Conservation (phyloP, 2,888 invertebrate genomes). For the Anthrax anthrax region DNA sequence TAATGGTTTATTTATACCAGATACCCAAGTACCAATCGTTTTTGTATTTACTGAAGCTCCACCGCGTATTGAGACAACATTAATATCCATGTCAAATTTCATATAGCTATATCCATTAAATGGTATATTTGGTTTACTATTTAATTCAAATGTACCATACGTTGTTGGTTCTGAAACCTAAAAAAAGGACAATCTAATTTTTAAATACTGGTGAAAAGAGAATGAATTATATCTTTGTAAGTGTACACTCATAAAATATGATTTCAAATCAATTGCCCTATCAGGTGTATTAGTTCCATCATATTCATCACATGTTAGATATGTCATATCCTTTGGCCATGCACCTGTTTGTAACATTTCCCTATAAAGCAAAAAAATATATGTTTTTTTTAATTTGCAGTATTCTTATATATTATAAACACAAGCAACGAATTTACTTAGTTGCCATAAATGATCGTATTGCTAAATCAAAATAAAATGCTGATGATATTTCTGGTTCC, state of each 20-base stretch:
- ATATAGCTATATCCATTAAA: constrained; percentile 59
- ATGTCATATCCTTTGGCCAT: constrained; percentile 59
- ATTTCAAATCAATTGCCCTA: constrained; percentile 53
- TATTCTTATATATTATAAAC: too few relatives aligned
- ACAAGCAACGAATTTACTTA: constrained; percentile 49
- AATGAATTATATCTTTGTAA: background rate
- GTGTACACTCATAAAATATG: constrained; percentile 50
- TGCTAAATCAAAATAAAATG: constrained; percentile 79
- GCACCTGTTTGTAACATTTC: constrained; percentile 54
- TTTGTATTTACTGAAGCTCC: constrained; percentile 58
- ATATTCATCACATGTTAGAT: constrained; percentile 65
- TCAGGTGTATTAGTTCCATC: constrained; percentile 62
- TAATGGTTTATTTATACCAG: constrained; percentile 54
- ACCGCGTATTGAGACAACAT: constrained; percentile 54
- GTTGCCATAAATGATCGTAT: constrained; percentile 56
- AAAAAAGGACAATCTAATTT: background rate
- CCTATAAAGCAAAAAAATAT: constrained; percentile 30
- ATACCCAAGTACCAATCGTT: constrained; percentile 60
- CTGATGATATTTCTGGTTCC: constrained; percentile 61
- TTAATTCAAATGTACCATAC: constrained; percentile 51
- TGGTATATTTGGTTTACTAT: constrained; percentile 41
- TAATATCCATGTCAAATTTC: constrained; percentile 58
- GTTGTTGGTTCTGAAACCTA: constrained; percentile 50
- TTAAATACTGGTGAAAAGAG: too few relatives aligned
- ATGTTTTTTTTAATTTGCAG: background rate